Conservation (phyloP, 2,888 invertebrate genomes). For the Barypeithes pellucidus region DNA sequence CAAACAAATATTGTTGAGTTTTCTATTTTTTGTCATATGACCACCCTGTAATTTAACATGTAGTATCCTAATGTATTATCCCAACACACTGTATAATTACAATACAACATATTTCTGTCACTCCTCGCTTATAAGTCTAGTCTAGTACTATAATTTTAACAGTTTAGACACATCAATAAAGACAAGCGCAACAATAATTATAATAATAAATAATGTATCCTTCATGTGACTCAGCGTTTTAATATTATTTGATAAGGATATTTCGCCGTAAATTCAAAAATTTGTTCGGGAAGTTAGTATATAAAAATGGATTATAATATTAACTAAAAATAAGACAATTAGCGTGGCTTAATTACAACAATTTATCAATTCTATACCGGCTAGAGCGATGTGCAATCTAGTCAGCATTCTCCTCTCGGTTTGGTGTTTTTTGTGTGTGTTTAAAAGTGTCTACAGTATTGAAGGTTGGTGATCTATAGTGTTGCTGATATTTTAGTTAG, state of each 20-base stretch:
- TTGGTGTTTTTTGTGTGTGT: not conserved
- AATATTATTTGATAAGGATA: too few species aligned
- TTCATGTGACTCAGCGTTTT: not conserved
- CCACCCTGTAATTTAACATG: too few species aligned
- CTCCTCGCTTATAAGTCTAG: too few species aligned
- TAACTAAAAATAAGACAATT: constrained; percentile 3
- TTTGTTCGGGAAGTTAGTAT: not conserved
- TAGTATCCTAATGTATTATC: too few species aligned
- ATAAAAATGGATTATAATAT: too few species aligned
- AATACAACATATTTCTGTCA: too few species aligned
- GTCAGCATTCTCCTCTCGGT: not conserved
- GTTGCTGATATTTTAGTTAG: not conserved
- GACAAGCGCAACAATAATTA: not conserved
- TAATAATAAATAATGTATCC: not conserved
- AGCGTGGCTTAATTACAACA: not conserved
- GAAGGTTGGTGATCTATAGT: constrained; percentile 23
- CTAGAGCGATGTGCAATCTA: not conserved
- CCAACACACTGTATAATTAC: too few species aligned
- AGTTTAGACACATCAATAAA: not conserved
- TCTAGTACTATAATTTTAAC: too few species aligned
- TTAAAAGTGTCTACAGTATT: not conserved
- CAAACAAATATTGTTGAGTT: too few species aligned
- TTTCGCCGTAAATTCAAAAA: too few species aligned
- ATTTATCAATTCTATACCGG: not conserved
- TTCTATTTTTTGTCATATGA: too few species aligned